Evolutionary conservation across 2,113 vertebrate species (phyloP), one percentile per base, ranked within the genome.

Genomic region (Marmota flaviventris): DNA sequence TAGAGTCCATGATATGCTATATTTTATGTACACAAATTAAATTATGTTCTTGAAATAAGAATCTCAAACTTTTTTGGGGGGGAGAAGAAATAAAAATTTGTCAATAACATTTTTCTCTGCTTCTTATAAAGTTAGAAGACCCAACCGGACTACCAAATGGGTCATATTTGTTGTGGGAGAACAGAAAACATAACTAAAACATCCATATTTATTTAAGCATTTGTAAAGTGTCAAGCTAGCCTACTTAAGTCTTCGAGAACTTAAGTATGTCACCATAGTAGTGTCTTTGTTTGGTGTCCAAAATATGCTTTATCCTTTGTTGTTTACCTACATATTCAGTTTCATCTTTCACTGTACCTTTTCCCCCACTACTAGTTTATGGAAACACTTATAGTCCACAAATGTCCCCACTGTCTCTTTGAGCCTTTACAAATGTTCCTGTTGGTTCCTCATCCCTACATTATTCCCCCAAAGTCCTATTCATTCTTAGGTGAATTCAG

Each of bases 91-190:
- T 39, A 25, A 1, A 69, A 92, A 73, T 27, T 13, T n/a, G 53
- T 95, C 73, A 72, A 90, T 65, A 48, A 76, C n/a, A 18, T 7
- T 37, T 87, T 85, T 84, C 29, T 88, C 12, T 91, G 34, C 5
- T 79, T 95, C 53, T 93, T 81, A 87, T 9, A 73, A 91, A 76
- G 27, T 69, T 70, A 63, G 12, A 79, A 89, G 48, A 83, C 79
- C 4, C 16, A 77, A 77, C 13, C 22, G 27, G 51, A 77, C 14
- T 7, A 91, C 22, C 63, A 78, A 78, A 2, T 18, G 22, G 20
- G 58, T 53, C 18, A 24, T 56, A 89, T 78, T 58, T 93, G 22
- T 89, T 81, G 42, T 70, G 17, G 24, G n/a, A 89, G 9, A 63
- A 65, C 16, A 70, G 18, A 77, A 85, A 81, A 56, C 42, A 34